Conservation (phyloP, 2,888 invertebrate genomes). For the Lacanobia oleracea region DNA sequence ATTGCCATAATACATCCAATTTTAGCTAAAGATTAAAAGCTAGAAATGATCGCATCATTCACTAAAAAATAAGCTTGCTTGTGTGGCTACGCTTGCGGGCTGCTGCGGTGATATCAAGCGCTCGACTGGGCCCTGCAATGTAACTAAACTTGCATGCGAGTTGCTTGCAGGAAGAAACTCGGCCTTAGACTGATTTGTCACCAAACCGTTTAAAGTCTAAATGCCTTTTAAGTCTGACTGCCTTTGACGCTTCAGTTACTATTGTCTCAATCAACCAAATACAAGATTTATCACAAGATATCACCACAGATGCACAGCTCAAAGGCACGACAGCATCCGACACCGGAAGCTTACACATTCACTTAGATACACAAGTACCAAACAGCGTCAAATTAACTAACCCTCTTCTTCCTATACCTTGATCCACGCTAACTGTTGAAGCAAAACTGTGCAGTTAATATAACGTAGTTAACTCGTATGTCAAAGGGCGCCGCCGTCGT, state of each 20-base stretch:
- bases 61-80: too few relatives aligned
- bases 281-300: neutral
- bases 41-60: too few relatives aligned
- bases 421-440: slow-evolving; percentile 49
- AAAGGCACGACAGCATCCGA: neutral
- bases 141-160: too few relatives aligned
- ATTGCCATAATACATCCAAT: too few relatives aligned
- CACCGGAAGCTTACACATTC: neutral
- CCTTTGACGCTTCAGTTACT: neutral
- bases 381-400: slow-evolving; percentile 8
- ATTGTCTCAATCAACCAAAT: neutral
- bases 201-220: too few relatives aligned
- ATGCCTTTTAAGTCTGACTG: neutral
- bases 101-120: too few relatives aligned
- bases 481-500: slow-evolving; percentile 67
- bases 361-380: slow-evolving; percentile 1
- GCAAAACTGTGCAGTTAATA: slow-evolving; percentile 67
- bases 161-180: too few relatives aligned
- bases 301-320: neutral
- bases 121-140: too few relatives aligned
- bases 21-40: too few relatives aligned
- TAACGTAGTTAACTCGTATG: slow-evolving; percentile 65
- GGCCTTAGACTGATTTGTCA: neutral
- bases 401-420: slow-evolving; percentile 44
- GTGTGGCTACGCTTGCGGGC: too few relatives aligned